These are phyloP conservation scores for Ammodramus savannarum DNA, from an alignment of 2,113 vertebrate genomes.

Conservation along the genomic window DNA sequence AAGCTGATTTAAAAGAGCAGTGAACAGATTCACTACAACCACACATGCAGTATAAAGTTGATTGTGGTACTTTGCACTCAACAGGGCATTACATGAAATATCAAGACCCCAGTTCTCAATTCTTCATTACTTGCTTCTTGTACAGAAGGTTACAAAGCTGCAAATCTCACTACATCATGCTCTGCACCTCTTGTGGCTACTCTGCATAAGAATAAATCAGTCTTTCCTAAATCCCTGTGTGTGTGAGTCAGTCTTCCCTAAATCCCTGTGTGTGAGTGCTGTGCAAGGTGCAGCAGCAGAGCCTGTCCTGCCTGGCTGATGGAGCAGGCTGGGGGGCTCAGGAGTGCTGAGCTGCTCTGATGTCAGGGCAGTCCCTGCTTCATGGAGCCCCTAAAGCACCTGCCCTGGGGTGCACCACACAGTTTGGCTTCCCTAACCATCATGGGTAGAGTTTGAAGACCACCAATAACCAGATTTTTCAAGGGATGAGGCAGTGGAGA, in stretches of 20 bases:
- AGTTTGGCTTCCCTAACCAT: background rate
- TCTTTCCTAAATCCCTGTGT: background rate
- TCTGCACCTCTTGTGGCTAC: background rate
- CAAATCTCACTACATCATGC: background rate
- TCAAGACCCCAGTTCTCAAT: background rate
- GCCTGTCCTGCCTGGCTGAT: accelerated
- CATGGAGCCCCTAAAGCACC: background rate
- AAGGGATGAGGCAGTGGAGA: background rate
- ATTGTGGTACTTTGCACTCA: background rate
- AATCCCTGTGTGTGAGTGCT: background rate
- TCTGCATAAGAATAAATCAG: background rate
- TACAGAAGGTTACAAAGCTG: background rate
- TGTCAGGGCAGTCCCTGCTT: background rate
- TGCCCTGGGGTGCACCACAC: background rate
- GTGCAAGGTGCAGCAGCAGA: background rate
- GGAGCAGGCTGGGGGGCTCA: background rate
- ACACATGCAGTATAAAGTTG: background rate
- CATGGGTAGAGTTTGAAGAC: background rate
- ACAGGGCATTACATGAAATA: background rate
- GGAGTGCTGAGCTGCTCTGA: background rate
- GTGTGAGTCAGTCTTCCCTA: background rate
- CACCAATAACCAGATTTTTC: background rate
- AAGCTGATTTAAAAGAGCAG: background rate
- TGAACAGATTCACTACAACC: background rate
- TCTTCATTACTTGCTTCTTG: background rate